Evolutionary conservation across 2,888 invertebrate genomes (phyloP).

Genomic region (Caenorhabditis panamensis): DNA sequence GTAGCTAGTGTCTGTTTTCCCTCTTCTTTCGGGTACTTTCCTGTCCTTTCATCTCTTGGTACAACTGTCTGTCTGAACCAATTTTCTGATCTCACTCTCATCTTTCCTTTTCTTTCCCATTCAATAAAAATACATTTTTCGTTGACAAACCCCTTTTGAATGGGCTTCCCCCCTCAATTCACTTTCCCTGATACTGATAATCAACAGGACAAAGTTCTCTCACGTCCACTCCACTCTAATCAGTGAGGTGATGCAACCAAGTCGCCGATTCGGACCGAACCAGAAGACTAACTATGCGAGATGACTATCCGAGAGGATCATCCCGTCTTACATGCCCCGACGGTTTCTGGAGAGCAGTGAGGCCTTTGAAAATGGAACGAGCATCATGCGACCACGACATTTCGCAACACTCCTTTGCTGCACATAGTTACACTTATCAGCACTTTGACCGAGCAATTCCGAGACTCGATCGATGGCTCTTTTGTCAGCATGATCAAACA

Average conservation of each 20-base stretch:
- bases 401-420: constrained; percentile 12
- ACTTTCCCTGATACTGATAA: background rate
- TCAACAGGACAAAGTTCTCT: constrained; percentile 13
- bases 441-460: constrained; percentile 6
- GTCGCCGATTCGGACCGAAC: background rate
- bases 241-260: constrained; percentile 21
- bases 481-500: constrained; percentile 34
- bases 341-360: constrained; percentile 1
- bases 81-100: constrained; percentile 7
- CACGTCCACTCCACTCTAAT: constrained; percentile 10
- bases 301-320: background rate
- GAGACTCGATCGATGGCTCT: constrained; percentile 30
- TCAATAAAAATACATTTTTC: constrained; percentile 23
- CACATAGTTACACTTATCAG: constrained; percentile 43
- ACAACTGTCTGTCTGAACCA: constrained; percentile 4
- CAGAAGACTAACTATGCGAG: constrained; percentile 7
- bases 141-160: constrained; percentile 6
- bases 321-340: background rate
- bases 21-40: background rate
- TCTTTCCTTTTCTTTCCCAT: background rate
- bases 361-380: background rate
- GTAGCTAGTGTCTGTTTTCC: constrained; percentile 12
- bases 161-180: background rate
- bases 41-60: constrained; percentile 20
- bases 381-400: background rate